A percentile compares a stretch with the other conserved stretches of the same genome.
Evolutionary conservation across 2,113 vertebrate species (phyloP).

Genomic region (Lethenteron camtschaticum): DNA sequence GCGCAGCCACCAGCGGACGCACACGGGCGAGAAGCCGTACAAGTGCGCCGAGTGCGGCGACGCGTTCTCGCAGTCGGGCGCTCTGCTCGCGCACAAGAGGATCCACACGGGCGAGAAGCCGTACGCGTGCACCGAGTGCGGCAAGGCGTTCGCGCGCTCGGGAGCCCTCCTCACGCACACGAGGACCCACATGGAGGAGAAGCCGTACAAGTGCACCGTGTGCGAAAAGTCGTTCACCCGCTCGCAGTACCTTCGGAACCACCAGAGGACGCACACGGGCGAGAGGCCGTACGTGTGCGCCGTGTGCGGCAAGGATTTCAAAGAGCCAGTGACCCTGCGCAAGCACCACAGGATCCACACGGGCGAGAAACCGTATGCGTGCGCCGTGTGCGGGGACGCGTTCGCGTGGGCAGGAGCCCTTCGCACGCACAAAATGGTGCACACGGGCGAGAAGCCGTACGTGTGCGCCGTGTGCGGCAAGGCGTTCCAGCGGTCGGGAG

Average conservation of each 20-base stretch:
- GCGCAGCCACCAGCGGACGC: neutral
- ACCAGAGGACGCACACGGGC: neutral
- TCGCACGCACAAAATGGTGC: neutral
- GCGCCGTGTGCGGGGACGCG: neutral
- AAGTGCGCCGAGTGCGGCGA: neutral
- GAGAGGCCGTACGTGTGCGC: neutral
- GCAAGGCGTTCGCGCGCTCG: neutral
- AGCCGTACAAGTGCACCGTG: slow-evolving; percentile 1
- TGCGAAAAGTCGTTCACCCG: neutral
- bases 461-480: neutral
- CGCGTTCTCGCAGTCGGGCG: neutral
- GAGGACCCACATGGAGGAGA: neutral
- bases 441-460: neutral
- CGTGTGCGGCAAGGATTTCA: neutral
- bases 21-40: slow-evolving; percentile 4
- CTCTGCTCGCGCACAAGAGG: neutral
- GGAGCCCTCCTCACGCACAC: neutral
- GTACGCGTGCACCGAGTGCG: neutral
- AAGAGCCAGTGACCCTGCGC: neutral
- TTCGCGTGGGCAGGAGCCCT: neutral
- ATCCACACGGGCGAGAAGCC: neutral
- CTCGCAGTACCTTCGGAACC: neutral
- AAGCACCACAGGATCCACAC: slow-evolving; percentile 3
- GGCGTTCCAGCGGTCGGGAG: neutral
- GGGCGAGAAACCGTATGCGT: neutral